Percentiles rank a stretch among this genome's conserved stretches.
Conservation (phyloP, 2,888 invertebrate genomes). For the Agonopterix arenella region DNA sequence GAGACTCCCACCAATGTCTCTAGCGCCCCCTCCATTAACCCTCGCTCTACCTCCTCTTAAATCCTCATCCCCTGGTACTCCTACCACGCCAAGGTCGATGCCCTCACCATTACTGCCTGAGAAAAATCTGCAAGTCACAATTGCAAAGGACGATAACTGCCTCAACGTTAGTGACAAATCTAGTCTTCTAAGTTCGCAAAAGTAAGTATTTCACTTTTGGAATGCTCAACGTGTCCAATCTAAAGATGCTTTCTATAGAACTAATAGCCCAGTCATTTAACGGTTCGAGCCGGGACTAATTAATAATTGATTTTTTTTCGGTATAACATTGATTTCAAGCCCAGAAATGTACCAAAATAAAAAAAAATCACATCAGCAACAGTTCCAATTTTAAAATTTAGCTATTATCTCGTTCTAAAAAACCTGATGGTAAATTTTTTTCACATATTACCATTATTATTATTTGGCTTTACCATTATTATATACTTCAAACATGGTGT, state of each 20-base stretch:
- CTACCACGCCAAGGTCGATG: slow-evolving; percentile 51
- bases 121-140: slow-evolving; percentile 59
- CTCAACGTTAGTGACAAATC: slow-evolving; percentile 65
- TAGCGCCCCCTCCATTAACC: slow-evolving; percentile 49
- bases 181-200: slow-evolving; percentile 65
- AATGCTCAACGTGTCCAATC: background rate
- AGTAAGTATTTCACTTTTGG: slow-evolving; percentile 40
- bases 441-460: no score
- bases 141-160: slow-evolving; percentile 60
- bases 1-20: slow-evolving; percentile 53
- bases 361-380: no score
- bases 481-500: no score
- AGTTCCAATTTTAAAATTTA: no score
- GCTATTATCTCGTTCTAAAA: no score
- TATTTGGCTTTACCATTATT: no score
- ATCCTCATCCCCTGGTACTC: slow-evolving; percentile 45
- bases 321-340: no score
- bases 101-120: slow-evolving; percentile 58
- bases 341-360: no score
- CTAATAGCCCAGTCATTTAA: no score
- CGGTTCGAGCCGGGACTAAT: no score
- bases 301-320: no score
- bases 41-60: slow-evolving; percentile 46
- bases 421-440: no score
- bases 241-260: background rate